Evolutionary conservation across 2,113 vertebrate genomes (phyloP), one percentile per base, ranked within the genome.

Genomic region (Hydropotes inermis): DNA sequence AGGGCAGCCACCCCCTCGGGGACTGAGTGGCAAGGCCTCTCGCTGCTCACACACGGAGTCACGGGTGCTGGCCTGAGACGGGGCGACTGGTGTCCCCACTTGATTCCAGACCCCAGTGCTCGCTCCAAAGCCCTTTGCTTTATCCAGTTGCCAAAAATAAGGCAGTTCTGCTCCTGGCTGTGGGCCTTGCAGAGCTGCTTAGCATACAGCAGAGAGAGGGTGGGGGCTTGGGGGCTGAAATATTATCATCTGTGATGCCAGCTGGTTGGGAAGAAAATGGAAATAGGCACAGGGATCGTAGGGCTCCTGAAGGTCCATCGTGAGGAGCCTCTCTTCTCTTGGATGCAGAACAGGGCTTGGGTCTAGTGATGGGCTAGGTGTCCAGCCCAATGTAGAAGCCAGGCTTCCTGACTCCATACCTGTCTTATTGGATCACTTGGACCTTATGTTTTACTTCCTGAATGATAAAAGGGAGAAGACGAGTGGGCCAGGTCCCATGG

Each of bases 81-180:
- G 15, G 19, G 10, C 85, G 45, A 8, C 94, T 79, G 36, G 45
- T 45, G 33, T 33, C 25, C 89, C 79, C 57, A 43, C 52, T 1
- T 93, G 89, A 61, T 95, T 67, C 79, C 89, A 78, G 57, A 39
- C 96, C 96, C 61, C 82, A 83, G 86, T 5, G 21, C 89, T 95
- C 95, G 19, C 89, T 95, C 95, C 3, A 15, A 76, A 94, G 94
- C 58, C 39, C 27, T 25, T 96, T n/a, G 61, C 64, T 93, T 95
- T 83, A 94, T 93, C 36, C 64, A 81, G 6, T 87, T 97, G 47
- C 92, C 93, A 97, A 94, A 95, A 94, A 58, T 52, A 64, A 85
- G 45, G 6, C 3, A 1, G 7, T 85, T 96, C 90, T 97, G 28
- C 57, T 28, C 74, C 82, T 97, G 93, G 90, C 76, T 16, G 0